phyloP scores from a whole-genome alignment of 2,113 vertebrate species.

The Hemichromis elongatus region DNA sequence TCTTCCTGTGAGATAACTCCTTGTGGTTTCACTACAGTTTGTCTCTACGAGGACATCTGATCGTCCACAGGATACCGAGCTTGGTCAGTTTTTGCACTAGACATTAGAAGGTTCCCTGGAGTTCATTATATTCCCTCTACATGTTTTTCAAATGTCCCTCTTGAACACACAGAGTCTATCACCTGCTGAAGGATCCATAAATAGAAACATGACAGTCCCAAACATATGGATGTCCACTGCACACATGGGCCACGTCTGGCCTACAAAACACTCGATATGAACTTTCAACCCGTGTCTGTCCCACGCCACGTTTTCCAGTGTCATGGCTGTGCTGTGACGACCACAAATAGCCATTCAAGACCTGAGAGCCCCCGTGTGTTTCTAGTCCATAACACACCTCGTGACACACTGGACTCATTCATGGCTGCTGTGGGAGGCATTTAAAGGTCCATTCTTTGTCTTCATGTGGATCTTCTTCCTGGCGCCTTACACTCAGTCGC shows the following conservation, averaged over 20 bases:
- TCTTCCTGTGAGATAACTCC: not conserved
- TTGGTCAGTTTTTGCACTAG: no score
- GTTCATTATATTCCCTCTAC: not conserved
- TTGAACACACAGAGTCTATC: not conserved
- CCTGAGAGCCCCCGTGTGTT: not conserved
- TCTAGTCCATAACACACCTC: rapidly evolving
- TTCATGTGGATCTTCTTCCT: not conserved
- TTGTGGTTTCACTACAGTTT: not conserved
- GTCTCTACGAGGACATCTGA: not conserved
- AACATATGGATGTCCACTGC: not conserved
- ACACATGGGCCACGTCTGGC: not conserved
- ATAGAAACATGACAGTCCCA: not conserved
- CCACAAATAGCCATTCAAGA: not conserved
- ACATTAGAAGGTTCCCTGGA: not conserved
- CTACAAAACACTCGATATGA: no score
- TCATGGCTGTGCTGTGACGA: rapidly evolving
- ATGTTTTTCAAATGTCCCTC: not conserved
- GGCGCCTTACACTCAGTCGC: not conserved
- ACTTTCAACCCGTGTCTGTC: no score
- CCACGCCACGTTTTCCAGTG: no score
- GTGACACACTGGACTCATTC: not conserved
- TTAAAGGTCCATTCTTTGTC: not conserved
- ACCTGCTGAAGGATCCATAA: not conserved
- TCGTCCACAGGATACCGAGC: not conserved
- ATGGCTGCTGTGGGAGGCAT: not conserved